These are phyloP conservation scores for Loriculus beryllinus DNA, from an alignment of 2,797 vertebrate species.

Conservation along the genomic window DNA sequence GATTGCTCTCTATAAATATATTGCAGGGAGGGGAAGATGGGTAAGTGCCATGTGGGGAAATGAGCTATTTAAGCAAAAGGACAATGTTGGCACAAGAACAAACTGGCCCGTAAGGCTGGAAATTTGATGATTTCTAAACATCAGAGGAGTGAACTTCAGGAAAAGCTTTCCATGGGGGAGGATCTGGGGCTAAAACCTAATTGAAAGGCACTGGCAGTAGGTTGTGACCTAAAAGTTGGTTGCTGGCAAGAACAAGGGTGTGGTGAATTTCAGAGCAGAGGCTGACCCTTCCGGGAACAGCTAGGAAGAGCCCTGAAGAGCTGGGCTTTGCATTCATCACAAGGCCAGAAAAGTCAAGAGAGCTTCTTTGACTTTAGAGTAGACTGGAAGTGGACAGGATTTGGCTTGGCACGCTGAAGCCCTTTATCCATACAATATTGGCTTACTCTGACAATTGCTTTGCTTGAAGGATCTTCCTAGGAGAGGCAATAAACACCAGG, in stretches of 20 bases:
- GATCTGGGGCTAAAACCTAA: neutral
- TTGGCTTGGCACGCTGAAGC: neutral
- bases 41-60: neutral
- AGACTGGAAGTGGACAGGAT: neutral
- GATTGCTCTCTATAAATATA: slow-evolving; percentile 48
- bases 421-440: neutral
- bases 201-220: neutral
- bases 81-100: slow-evolving; percentile 67
- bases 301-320: neutral
- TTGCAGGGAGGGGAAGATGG: neutral
- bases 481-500: neutral
- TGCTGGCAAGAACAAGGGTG: neutral
- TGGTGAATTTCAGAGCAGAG: neutral
- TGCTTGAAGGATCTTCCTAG: neutral
- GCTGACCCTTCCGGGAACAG: slow-evolving; percentile 2
- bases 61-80: slow-evolving; percentile 58
- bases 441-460: neutral
- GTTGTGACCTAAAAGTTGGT: neutral
- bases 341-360: neutral
- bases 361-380: neutral
- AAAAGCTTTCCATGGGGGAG: slow-evolving; percentile 19
- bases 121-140: slow-evolving; percentile 55
- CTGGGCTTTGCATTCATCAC: neutral
- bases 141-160: slow-evolving; percentile 34
- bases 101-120: slow-evolving; percentile 32